Evolutionary conservation across 1,140 invertebrate genomes (phyloP), one percentile per base, ranked within the genome.

Genomic region (Procambarus virginalis): DNA sequence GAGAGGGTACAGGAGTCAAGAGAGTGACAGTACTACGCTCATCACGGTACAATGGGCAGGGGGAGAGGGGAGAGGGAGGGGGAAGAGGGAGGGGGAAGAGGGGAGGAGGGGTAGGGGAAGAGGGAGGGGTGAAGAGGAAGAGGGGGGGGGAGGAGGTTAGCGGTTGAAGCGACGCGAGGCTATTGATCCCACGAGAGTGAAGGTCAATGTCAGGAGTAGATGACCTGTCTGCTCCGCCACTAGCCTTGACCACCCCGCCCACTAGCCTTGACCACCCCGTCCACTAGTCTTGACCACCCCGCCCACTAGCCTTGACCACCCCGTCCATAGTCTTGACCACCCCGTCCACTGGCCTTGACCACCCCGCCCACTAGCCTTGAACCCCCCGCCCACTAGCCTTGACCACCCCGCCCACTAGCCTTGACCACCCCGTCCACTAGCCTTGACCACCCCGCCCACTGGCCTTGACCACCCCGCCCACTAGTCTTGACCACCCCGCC

Each of bases 141-240:
- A 80, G 20, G 51, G 80, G 17, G 80, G 2, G 46, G 20, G 8
- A 10, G 60, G 79, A 49, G 14, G 17, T 17, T 4, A 68, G 64
- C 3, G 12, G 20, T 17, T 5, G 64, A n/a, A 34, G 68, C 68
- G 68, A 73, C n/a, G 68, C 68, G 12, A 20, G n/a, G 68, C n/a
- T 73, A 85, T 85, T 85, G 84, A 85, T 85, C 84, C 51, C 46
- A 46, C 73, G 84, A 51, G 73, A 14, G 34, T 34, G 84, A 85
- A 85, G 84, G 84, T 85, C 84, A 85, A 85, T 85, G 84, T 73
- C 84, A 85, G 51, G n/a, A 85, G 84, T 73, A 76, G 73, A 85
- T 85, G 84, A 85, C 84, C 84, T 85, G 73, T 14, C 55, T 55
- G 73, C 84, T 73, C 84, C 84, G 84, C 84, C 84, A 77, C 84